These are phyloP conservation scores for Hirudinaria manillensis DNA, from an alignment of 2,888 invertebrate genomes.

Conservation along the genomic window DNA sequence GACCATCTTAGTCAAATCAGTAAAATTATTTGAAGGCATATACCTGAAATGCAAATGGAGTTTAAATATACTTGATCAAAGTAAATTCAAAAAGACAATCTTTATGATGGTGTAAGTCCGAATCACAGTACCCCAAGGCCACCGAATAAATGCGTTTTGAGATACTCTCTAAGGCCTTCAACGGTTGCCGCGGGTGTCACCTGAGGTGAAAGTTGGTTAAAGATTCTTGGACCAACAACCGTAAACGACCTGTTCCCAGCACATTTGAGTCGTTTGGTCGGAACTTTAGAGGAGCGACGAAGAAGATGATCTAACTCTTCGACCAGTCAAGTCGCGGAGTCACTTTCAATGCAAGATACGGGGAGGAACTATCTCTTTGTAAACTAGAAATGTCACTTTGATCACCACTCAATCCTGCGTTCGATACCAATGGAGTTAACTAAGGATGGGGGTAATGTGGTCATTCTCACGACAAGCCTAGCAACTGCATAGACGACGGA, in stretches of 20 bases:
- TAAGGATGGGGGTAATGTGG: neutral
- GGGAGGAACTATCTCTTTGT: neutral
- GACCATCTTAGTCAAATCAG: conserved; percentile 71
- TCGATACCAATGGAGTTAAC: neutral
- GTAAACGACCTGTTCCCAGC: neutral
- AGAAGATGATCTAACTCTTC: neutral
- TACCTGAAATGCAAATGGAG: conserved; percentile 56
- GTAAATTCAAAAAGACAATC: neutral
- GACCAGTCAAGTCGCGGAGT: neutral
- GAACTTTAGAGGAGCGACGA: neutral
- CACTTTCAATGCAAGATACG: neutral
- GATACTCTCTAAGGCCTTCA: neutral
- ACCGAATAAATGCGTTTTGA: neutral
- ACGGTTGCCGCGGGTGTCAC: neutral
- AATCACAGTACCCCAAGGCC: neutral
- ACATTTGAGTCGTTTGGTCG: neutral
- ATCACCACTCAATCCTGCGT: neutral
- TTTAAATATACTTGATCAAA: neutral
- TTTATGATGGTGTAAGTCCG: too few species aligned
- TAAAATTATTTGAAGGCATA: conserved; percentile 76
- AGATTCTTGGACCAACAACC: neutral
- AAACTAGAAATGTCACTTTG: neutral
- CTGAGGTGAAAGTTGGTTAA: neutral
- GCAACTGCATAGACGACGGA: neutral
- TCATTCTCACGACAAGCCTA: neutral